A percentile compares a stretch with the other conserved stretches of the same genome.
These are phyloP conservation scores for Selenia dentaria DNA, from an alignment of 2,888 invertebrate genomes.

Conservation along the genomic window DNA sequence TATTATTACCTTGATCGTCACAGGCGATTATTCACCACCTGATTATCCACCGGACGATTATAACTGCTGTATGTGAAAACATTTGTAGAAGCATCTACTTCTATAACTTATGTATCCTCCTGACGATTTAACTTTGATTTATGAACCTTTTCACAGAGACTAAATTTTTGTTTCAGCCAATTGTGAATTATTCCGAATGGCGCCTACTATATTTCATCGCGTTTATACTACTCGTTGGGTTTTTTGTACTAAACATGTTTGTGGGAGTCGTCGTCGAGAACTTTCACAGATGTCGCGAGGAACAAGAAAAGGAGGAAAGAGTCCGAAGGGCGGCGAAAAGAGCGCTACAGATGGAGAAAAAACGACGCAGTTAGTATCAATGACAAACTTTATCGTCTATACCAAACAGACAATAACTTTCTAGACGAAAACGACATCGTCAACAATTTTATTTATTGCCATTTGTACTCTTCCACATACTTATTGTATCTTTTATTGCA, in stretches of 20 bases:
- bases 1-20: slow-evolving; percentile 21
- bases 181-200: slow-evolving; percentile 99
- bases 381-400: slow-evolving; percentile 17
- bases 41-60: slow-evolving; percentile 25
- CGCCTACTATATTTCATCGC: slow-evolving; percentile 99
- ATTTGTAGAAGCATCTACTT: too few species aligned
- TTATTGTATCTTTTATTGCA: slow-evolving; percentile 68
- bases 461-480: not conserved
- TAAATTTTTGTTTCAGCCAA: slow-evolving; percentile 87
- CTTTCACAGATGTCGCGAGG: slow-evolving; percentile 99
- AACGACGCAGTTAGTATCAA: slow-evolving; percentile 91
- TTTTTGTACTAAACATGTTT: slow-evolving; percentile 99
- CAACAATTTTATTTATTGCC: not conserved
- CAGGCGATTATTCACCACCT: slow-evolving; percentile 36
- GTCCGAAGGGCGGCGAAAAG: slow-evolving; percentile 96
- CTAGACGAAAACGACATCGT: slow-evolving; percentile 17
- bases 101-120: too few species aligned
- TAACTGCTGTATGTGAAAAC: slow-evolving; percentile 23
- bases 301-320: slow-evolving; percentile 99
- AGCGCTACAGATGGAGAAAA: slow-evolving; percentile 97
- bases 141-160: slow-evolving; percentile 2
- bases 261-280: slow-evolving; percentile 99
- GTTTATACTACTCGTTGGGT: slow-evolving; percentile 98
- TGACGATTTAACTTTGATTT: not conserved
- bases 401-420: slow-evolving; percentile 25